phyloP scores from a whole-genome alignment of 2,888 invertebrate species.

The Pocota personata region DNA sequence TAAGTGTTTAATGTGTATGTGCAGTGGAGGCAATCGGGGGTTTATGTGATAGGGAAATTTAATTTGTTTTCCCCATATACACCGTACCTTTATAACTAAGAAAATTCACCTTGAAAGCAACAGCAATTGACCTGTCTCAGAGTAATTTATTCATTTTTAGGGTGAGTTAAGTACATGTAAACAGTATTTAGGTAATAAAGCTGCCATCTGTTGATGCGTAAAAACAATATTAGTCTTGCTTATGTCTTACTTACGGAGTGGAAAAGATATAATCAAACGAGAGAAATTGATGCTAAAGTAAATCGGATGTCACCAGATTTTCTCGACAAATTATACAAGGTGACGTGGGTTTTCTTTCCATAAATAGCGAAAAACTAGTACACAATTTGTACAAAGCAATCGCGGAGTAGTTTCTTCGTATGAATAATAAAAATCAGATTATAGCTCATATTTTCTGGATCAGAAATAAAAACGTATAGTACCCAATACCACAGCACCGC shows the following conservation, averaged over 20 bases:
- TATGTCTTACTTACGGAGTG: neutral
- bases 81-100: neutral
- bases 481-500: no score
- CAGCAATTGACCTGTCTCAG: constrained; percentile 1
- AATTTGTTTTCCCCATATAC: neutral
- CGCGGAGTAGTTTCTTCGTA: no score
- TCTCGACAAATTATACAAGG: neutral
- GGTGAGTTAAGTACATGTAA: neutral
- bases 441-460: no score
- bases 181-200: neutral
- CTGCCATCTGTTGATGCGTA: constrained; percentile 14
- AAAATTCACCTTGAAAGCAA: neutral
- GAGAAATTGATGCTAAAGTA: neutral
- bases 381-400: no score
- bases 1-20: constrained; percentile 11
- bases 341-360: neutral
- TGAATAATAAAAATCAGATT: no score
- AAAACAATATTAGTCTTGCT: constrained; percentile 11
- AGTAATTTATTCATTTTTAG: neutral
- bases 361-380: no score
- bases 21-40: constrained; percentile 8
- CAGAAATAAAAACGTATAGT: no score
- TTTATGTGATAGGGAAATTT: constrained; percentile 4
- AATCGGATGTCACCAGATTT: neutral
- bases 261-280: neutral